Percentiles rank a stretch among this genome's conserved stretches.
phyloP scores from a whole-genome alignment of 2,888 invertebrate species.

The Eupithecia inturbata region DNA sequence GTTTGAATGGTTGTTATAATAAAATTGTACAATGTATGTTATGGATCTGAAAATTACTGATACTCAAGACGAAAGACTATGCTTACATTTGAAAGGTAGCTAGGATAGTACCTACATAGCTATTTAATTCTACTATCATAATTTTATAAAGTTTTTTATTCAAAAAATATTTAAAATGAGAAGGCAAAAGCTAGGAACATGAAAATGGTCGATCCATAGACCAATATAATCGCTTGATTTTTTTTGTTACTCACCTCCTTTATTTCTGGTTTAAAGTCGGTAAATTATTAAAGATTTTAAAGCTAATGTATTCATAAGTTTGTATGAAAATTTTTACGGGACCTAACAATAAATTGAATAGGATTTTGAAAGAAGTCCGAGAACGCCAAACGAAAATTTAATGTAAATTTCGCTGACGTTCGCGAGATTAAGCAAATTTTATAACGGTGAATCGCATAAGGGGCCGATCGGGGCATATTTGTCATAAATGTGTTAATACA shows the following conservation, averaged over 20 bases:
- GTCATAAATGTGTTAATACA: neutral
- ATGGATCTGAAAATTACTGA: constrained; percentile 46
- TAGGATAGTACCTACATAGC: neutral
- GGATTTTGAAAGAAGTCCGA: neutral
- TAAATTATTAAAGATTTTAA: constrained; percentile 24
- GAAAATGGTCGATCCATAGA: neutral
- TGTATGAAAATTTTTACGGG: constrained; percentile 43
- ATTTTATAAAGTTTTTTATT: neutral
- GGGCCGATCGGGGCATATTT: neutral
- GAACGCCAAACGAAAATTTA: neutral
- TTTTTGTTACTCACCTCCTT: neutral
- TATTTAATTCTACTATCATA: neutral
- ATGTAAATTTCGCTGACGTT: neutral
- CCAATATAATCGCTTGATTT: neutral
- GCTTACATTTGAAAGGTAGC: constrained; percentile 17
- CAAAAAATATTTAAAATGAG: neutral
- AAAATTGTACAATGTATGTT: constrained; percentile 43
- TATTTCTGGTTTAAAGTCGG: neutral
- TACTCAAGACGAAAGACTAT: constrained; percentile 36
- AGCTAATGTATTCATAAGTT: constrained; percentile 67
- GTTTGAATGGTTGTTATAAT: constrained; percentile 44
- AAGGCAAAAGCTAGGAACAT: neutral
- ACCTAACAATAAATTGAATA: neutral
- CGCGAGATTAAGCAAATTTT: neutral
- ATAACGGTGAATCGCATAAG: neutral